These are phyloP conservation scores for Oncopeltus fasciatus DNA, from an alignment of 1,140 invertebrate genomes.

Conservation along the genomic window DNA sequence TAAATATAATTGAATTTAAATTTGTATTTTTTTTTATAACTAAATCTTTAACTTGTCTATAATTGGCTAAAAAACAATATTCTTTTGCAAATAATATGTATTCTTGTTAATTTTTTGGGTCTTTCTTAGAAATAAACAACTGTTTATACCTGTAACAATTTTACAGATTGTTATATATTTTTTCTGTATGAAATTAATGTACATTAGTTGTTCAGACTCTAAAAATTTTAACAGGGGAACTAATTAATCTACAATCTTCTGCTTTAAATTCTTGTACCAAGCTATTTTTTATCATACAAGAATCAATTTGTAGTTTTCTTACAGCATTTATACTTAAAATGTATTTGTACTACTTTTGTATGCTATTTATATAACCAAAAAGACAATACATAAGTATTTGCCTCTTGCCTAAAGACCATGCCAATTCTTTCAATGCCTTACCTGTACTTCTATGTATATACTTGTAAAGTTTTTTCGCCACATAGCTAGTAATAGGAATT, in stretches of 20 bases:
- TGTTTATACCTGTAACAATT: no score
- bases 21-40: no score
- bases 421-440: slow-evolving; percentile 5
- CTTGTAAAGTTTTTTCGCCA: background rate
- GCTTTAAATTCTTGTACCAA: background rate
- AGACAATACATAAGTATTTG: background rate
- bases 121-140: no score
- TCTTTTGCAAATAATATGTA: no score
- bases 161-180: no score
- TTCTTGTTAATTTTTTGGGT: no score
- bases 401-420: background rate
- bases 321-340: background rate
- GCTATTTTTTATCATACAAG: background rate
- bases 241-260: background rate
- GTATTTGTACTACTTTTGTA: background rate
- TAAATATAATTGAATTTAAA: no score
- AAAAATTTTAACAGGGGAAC: no score
- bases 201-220: no score
- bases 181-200: no score
- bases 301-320: background rate
- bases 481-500: background rate
- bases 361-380: background rate
- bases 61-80: no score
- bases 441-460: background rate
- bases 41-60: no score